Evolutionary conservation across 2,797 vertebrate species (phyloP).

Genomic region (Pyrocephalus nanus): DNA sequence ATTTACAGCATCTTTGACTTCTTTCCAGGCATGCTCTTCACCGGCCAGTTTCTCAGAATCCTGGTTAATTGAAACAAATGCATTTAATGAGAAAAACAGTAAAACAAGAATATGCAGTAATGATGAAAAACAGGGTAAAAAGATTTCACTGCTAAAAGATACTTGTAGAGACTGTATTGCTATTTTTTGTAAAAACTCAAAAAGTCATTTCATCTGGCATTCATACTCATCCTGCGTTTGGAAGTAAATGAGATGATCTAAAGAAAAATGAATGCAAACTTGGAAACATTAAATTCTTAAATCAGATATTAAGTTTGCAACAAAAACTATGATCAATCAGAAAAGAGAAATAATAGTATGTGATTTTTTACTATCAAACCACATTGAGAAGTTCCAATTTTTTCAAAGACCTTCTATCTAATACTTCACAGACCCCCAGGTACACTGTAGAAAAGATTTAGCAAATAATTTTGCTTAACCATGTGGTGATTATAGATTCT

Average conservation of each 20-base stretch:
- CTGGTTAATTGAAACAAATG: constrained; percentile 72
- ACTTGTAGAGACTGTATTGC: neutral
- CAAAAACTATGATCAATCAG: neutral
- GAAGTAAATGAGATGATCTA: neutral
- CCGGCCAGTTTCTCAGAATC: constrained; percentile 87
- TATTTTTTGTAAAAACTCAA: neutral
- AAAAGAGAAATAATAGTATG: neutral
- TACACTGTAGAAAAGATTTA: neutral
- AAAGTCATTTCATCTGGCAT: neutral
- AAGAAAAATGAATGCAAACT: neutral
- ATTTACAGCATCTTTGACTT: constrained; percentile 79
- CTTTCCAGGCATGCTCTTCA: constrained; percentile 78
- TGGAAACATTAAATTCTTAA: neutral
- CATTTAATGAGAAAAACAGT: neutral
- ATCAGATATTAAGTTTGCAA: neutral
- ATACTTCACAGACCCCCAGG: neutral
- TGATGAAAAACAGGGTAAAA: neutral
- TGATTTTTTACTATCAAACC: neutral
- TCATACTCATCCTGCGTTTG: neutral
- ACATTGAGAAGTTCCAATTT: neutral
- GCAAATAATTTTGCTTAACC: neutral
- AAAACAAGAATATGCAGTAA: neutral
- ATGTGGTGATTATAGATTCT: neutral
- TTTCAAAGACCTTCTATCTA: neutral
- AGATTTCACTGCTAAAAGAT: neutral